phyloP scores from a whole-genome alignment of 1,140 invertebrate genomes.

The Drosophila azteca region DNA sequence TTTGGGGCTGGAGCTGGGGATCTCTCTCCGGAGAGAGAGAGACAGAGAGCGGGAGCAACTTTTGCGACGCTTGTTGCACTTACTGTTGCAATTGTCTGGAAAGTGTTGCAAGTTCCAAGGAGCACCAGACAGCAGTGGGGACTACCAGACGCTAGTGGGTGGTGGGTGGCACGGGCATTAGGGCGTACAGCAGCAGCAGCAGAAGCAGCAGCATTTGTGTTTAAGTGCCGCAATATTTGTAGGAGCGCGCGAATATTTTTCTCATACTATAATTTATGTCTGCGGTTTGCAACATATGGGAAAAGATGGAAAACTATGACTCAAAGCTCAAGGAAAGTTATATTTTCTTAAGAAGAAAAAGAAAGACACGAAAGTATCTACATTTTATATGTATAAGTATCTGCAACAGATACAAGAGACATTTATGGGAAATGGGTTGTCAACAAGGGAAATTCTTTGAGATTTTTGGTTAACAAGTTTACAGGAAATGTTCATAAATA shows the following conservation, averaged over 20 bases:
- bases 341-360: background rate
- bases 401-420: too few species aligned
- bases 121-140: constrained; percentile 1
- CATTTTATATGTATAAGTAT: background rate
- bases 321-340: background rate
- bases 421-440: too few species aligned
- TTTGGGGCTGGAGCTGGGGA: background rate
- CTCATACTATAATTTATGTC: constrained; percentile 49
- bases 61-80: constrained; percentile 67
- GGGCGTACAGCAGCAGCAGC: constrained; percentile 39
- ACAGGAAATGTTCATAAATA: too few species aligned
- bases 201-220: constrained; percentile 71
- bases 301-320: constrained; percentile 4
- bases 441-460: too few species aligned
- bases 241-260: constrained; percentile 56
- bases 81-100: constrained; percentile 67
- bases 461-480: too few species aligned
- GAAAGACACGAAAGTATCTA: background rate
- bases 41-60: constrained; percentile 39
- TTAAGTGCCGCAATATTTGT: constrained; percentile 77
- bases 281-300: constrained; percentile 51
- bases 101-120: constrained; percentile 55
- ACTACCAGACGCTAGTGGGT: background rate
- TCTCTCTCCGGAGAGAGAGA: background rate
- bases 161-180: constrained; percentile 42